These are phyloP conservation scores for Abscondita cerata DNA, from an alignment of 2,888 invertebrate genomes.

Conservation along the genomic window DNA sequence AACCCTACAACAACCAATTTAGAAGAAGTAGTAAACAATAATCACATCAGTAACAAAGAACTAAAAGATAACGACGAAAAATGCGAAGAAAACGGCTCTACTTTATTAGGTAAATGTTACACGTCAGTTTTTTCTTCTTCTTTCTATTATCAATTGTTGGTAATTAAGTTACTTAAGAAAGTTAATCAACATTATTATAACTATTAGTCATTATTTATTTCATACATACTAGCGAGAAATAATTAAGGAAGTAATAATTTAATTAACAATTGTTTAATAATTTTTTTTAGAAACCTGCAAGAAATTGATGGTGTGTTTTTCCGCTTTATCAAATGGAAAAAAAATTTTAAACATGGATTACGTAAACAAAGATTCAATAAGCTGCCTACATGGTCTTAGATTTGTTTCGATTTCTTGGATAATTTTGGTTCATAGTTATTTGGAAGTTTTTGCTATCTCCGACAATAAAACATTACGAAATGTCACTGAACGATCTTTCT, in stretches of 20 bases:
- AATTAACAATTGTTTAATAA: not conserved
- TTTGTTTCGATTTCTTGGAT: constrained; percentile 84
- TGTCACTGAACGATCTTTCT: constrained; percentile 76
- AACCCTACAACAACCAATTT: not conserved
- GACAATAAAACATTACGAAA: constrained; percentile 76
- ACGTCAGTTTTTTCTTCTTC: not conserved
- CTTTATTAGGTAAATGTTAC: too few species aligned
- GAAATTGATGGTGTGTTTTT: constrained; percentile 75
- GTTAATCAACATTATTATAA: too few species aligned
- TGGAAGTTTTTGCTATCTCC: constrained; percentile 80
- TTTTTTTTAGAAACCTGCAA: constrained; percentile 63
- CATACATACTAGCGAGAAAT: too few species aligned
- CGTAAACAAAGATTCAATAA: constrained; percentile 70
- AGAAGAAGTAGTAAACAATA: constrained; percentile 9
- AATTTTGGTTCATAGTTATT: constrained; percentile 84
- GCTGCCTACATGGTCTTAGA: constrained; percentile 79
- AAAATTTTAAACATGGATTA: constrained; percentile 76
- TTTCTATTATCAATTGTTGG: not conserved
- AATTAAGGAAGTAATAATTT: constrained; percentile 5
- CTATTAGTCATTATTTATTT: too few species aligned
- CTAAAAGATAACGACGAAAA: not conserved
- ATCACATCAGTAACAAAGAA: constrained; percentile 13
- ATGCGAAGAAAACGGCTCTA: too few species aligned
- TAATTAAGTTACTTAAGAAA: too few species aligned
- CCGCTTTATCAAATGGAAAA: constrained; percentile 75